These are phyloP conservation scores for Ctenopoma kingsleyae DNA, from an alignment of 2,797 vertebrate genomes.

Conservation along the genomic window DNA sequence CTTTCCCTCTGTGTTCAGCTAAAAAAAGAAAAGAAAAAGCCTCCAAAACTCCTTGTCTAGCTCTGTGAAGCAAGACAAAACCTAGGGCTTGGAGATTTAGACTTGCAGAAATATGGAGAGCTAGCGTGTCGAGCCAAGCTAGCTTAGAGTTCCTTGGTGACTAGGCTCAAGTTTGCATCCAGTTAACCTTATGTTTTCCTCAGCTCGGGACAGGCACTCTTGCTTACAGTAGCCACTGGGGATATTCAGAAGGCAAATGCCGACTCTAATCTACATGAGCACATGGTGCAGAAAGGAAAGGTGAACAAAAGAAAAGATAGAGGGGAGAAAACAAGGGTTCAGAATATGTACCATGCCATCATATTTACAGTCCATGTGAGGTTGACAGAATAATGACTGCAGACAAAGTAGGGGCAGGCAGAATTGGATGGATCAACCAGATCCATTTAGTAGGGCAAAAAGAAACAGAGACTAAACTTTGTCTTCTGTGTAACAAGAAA, in stretches of 20 bases:
- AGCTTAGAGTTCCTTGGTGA: conserved; percentile 60
- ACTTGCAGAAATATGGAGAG: conserved; percentile 53
- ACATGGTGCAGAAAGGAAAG: conserved; percentile 60
- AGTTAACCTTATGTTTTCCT: conserved; percentile 57
- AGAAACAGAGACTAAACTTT: background rate
- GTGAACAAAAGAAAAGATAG: conserved; percentile 60
- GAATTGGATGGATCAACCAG: conserved; percentile 35
- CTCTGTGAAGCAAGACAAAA: conserved; percentile 60
- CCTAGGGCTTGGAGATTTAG: conserved; percentile 54
- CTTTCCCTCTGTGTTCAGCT: conserved; percentile 48
- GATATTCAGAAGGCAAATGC: conserved; percentile 58
- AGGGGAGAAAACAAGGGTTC: conserved; percentile 38
- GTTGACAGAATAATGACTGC: conserved; percentile 49
- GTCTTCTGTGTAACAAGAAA: too few relatives aligned
- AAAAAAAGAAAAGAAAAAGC: conserved; percentile 44
- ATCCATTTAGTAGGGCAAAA: conserved; percentile 39
- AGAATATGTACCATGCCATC: conserved; percentile 52
- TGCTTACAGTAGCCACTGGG: conserved; percentile 51
- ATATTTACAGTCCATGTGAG: conserved; percentile 47
- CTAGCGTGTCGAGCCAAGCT: conserved; percentile 44
- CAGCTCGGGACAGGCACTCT: conserved; percentile 45
- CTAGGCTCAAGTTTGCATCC: conserved; percentile 52
- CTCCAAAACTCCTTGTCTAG: conserved; percentile 49
- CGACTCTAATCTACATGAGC: conserved; percentile 68
- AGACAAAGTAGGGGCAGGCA: conserved; percentile 48